Conservation (phyloP, 2,113 vertebrate genomes). For the Corythoichthys haematopterus region DNA sequence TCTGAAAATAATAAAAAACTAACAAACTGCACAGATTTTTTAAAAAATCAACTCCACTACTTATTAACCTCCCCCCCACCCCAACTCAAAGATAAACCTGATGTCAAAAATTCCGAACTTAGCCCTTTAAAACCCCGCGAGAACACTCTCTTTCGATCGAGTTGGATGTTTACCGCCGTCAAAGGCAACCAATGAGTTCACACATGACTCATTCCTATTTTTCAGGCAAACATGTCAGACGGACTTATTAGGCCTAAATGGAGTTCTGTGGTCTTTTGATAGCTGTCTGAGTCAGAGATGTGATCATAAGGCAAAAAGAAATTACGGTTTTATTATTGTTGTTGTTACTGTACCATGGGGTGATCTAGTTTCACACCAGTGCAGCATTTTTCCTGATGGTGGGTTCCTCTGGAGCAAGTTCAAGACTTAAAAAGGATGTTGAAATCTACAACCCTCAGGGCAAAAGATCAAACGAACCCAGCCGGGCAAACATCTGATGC, state of each 20-base stretch:
- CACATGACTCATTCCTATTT: no score
- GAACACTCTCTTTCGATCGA: no score
- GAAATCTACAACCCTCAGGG: constrained; percentile 1
- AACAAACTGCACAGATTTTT: no score
- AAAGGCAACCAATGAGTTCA: no score
- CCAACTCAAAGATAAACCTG: no score
- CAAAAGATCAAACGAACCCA: constrained; percentile 23
- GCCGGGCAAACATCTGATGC: constrained; percentile 40
- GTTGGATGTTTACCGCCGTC: no score
- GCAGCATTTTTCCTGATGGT: constrained; percentile 19
- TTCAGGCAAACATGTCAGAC: not conserved
- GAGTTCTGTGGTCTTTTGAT: not conserved
- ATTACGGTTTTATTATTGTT: constrained; percentile 15
- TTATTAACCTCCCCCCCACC: no score
- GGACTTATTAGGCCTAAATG: not conserved
- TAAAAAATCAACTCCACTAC: no score
- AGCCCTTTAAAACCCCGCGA: no score
- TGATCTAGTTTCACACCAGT: constrained; percentile 23
- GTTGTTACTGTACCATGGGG: constrained; percentile 2
- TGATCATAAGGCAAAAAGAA: constrained; percentile 24
- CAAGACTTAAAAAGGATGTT: constrained; percentile 19
- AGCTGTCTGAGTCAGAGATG: constrained; percentile 3
- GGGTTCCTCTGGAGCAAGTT: constrained; percentile 22
- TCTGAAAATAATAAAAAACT: no score
- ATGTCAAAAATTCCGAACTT: no score